Evolutionary conservation across 2,113 vertebrate species (phyloP).

Genomic region (Sterna hirundo): DNA sequence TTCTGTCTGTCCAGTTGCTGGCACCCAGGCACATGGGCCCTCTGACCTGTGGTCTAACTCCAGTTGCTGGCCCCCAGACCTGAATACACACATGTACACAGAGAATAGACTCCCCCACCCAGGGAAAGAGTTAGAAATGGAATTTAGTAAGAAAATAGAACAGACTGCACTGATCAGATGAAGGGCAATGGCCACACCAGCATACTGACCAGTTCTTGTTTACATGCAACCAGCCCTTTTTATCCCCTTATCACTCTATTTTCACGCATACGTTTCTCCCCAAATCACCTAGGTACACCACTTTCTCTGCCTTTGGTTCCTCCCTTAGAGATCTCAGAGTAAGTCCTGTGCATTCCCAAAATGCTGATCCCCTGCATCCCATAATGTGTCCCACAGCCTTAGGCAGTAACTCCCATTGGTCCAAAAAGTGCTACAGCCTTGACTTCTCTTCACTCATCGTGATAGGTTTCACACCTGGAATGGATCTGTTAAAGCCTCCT

Average conservation of each 20-base stretch:
- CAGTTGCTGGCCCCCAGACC: not conserved
- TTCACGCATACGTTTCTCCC: not conserved
- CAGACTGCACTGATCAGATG: not conserved
- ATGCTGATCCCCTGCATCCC: not conserved
- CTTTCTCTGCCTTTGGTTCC: not conserved
- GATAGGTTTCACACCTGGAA: not conserved
- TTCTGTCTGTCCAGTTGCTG: not conserved
- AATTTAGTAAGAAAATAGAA: not conserved
- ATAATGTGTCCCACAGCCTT: not conserved
- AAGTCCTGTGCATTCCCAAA: not conserved
- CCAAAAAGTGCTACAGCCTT: not conserved
- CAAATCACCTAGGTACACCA: not conserved
- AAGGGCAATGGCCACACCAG: not conserved
- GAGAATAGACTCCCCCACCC: not conserved
- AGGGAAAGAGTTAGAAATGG: not conserved
- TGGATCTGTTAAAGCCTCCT: not conserved
- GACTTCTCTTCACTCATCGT: not conserved
- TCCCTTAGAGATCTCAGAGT: not conserved
- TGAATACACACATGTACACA: not conserved
- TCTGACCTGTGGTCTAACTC: not conserved
- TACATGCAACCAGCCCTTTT: not conserved
- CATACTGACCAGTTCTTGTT: not conserved
- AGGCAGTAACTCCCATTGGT: not conserved
- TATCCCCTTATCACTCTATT: not conserved
- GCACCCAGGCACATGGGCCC: not conserved